phyloP scores from a whole-genome alignment of 2,888 invertebrate genomes.

The Drosophila multiciliata region DNA sequence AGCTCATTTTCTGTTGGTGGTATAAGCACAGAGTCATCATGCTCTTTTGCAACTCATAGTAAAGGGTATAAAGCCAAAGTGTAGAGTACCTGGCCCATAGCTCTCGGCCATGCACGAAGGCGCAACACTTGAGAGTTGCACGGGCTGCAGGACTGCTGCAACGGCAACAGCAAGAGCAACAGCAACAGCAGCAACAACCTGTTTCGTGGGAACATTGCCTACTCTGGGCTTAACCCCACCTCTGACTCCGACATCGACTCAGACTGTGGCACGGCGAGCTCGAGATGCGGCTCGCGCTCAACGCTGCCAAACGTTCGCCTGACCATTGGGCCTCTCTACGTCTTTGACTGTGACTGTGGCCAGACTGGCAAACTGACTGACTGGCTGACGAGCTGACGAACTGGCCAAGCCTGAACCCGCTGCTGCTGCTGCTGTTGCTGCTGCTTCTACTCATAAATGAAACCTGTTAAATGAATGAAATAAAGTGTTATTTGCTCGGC shows the following conservation, averaged over 20 bases:
- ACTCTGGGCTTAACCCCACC: constrained; percentile 72
- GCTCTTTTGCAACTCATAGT: not conserved
- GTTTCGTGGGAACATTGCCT: constrained; percentile 85
- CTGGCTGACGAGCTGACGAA: constrained; percentile 49
- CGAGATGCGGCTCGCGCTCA: constrained; percentile 46
- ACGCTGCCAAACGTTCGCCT: constrained; percentile 45
- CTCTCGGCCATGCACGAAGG: constrained; percentile 78
- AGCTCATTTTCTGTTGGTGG: not conserved
- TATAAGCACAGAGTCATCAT: not conserved
- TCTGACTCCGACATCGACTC: constrained; percentile 49
- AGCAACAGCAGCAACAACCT: constrained; percentile 74
- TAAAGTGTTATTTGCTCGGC: constrained; percentile 84
- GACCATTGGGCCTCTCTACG: constrained; percentile 54
- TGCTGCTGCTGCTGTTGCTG: constrained; percentile 46
- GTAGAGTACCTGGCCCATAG: constrained; percentile 75
- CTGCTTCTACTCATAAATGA: constrained; percentile 81
- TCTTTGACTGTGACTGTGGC: constrained; percentile 24
- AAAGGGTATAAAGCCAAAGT: constrained; percentile 48
- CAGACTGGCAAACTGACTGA: constrained; percentile 6
- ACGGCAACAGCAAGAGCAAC: constrained; percentile 23
- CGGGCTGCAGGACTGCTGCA: constrained; percentile 44
- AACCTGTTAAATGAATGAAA: constrained; percentile 85
- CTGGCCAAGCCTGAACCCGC: constrained; percentile 33
- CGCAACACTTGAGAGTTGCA: constrained; percentile 70
- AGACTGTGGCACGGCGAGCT: constrained; percentile 25